These are phyloP conservation scores for Siniperca undulata DNA, from an alignment of 2,797 vertebrate species.

Conservation along the genomic window DNA sequence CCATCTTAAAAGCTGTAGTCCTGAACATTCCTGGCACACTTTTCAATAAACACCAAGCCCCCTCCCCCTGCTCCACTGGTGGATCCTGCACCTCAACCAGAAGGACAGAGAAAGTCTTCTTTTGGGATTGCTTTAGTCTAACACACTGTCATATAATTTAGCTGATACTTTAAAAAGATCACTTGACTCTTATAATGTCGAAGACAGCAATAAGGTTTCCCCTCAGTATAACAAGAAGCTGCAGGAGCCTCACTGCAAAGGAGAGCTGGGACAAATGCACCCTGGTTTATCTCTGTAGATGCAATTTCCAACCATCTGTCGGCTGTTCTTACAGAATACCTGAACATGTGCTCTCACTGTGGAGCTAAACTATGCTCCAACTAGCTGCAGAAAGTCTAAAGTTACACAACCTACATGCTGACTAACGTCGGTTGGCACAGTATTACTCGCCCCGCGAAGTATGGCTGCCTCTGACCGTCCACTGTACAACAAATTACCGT, in stretches of 20 bases:
- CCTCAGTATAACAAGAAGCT: not conserved
- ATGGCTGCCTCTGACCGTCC: not conserved
- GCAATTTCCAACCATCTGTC: not conserved
- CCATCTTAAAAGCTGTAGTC: too few species aligned
- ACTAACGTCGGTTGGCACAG: not conserved
- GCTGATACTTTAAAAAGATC: not conserved
- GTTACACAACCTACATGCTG: conserved; percentile 9
- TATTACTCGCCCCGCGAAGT: not conserved
- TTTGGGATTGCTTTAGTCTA: too few species aligned
- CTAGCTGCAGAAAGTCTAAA: not conserved
- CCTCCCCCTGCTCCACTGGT: too few species aligned
- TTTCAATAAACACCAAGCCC: too few species aligned
- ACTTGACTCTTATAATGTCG: not conserved
- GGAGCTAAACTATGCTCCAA: not conserved
- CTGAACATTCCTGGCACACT: too few species aligned
- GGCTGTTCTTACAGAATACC: not conserved
- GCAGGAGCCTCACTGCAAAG: not conserved
- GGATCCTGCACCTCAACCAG: too few species aligned
- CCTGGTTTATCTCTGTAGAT: too few species aligned
- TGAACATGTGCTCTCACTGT: not conserved
- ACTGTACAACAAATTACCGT: accelerated
- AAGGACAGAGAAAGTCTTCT: too few species aligned
- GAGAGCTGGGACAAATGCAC: not conserved
- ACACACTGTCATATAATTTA: too few species aligned
- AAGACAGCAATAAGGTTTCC: not conserved